Conservation (phyloP, 1,140 invertebrate species). For the Leptinotarsa defecta region DNA sequence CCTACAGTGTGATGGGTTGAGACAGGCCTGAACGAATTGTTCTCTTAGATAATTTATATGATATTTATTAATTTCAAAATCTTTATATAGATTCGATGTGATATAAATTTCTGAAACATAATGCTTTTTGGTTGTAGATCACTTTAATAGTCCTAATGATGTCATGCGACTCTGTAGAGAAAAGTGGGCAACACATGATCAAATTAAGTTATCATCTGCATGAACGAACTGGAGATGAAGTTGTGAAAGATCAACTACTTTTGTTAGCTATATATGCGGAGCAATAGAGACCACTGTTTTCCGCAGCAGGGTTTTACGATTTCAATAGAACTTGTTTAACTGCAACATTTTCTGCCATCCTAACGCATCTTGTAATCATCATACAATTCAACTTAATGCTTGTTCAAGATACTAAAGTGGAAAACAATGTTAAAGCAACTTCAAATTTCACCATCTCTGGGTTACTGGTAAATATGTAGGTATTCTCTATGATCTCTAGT, state of each 20-base stretch:
- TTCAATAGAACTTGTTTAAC: neutral
- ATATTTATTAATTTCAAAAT: too few relatives aligned
- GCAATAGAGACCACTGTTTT: neutral
- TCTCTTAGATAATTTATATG: too few relatives aligned
- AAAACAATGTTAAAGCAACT: too few relatives aligned
- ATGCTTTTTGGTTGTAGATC: neutral
- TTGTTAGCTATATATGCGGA: neutral
- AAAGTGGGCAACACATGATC: slow-evolving; percentile 8
- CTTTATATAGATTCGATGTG: too few relatives aligned
- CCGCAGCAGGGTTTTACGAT: slow-evolving; percentile 17
- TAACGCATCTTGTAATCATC: slow-evolving; percentile 8
- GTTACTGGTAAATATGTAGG: too few relatives aligned
- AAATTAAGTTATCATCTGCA: neutral
- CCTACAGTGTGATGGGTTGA: too few relatives aligned
- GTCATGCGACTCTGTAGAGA: slow-evolving; percentile 21
- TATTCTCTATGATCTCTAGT: too few relatives aligned
- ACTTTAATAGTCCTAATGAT: slow-evolving; percentile 1
- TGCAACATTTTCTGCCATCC: neutral
- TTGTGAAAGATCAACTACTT: slow-evolving; percentile 1
- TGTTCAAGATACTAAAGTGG: neutral
- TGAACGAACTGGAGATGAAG: neutral
- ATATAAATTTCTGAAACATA: too few relatives aligned
- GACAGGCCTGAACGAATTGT: too few relatives aligned
- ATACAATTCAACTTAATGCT: slow-evolving; percentile 17
- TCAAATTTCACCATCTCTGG: too few relatives aligned